Percentiles rank a stretch among this genome's conserved stretches.
Evolutionary conservation across 1,140 invertebrate species (phyloP).

Genomic region (Brachionus rubens): DNA sequence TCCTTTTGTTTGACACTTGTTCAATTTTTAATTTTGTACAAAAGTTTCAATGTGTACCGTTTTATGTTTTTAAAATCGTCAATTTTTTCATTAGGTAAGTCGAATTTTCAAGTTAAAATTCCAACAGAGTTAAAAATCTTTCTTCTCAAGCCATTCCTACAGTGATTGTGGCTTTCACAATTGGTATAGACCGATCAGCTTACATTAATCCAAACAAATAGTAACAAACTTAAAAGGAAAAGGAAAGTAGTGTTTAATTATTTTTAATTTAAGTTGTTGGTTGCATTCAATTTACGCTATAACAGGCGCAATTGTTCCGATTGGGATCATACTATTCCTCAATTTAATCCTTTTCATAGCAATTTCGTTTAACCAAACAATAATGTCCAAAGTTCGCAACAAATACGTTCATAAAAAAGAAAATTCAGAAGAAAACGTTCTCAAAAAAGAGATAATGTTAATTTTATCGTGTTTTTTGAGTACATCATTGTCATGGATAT

Average conservation of each 20-base stretch:
- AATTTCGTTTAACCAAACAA: not conserved
- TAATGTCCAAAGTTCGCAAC: not conserved
- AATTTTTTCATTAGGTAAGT: slow-evolving; percentile 11
- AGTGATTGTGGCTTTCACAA: not conserved
- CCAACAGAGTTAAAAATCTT: not conserved
- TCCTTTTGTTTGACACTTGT: no score
- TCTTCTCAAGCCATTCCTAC: not conserved
- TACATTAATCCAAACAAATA: slow-evolving; percentile 25
- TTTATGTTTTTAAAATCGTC: slow-evolving; percentile 2
- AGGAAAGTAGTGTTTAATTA: not conserved
- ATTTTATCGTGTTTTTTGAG: not conserved
- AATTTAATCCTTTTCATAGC: not conserved
- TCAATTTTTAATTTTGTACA: no score
- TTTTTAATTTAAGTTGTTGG: slow-evolving; percentile 19
- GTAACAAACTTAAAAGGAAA: not conserved
- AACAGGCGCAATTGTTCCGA: not conserved
- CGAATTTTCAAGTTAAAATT: not conserved
- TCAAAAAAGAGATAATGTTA: not conserved
- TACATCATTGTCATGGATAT: not conserved
- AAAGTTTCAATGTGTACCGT: slow-evolving; percentile 2
- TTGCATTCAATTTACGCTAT: slow-evolving; percentile 9
- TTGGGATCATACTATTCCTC: not conserved
- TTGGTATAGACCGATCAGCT: not conserved
- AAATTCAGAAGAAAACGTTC: not conserved
- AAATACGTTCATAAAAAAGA: slow-evolving; percentile 25